Base-by-base conservation (phyloP, 2,888 invertebrate genomes). In the Plagodis pulveraria region DNA sequence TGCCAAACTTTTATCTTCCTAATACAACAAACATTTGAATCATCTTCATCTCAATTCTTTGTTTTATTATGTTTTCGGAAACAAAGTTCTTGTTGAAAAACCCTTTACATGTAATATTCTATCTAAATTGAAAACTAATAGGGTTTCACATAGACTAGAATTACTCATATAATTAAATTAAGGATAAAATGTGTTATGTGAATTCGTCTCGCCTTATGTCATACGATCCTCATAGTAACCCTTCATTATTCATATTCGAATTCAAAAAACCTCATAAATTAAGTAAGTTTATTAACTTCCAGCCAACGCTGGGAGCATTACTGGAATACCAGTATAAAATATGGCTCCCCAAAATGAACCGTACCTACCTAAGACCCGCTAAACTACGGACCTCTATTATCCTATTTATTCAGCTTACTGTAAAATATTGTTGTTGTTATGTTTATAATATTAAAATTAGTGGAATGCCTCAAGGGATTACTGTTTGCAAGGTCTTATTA, bases 381-480 rank as follows among this genome's bases (percentile, higher is more conserved):
- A 38, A 53, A 56, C 53, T 55, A 55, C 52, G 56, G 22, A 48
- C 10, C 50, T 41, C 41, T 56, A 58, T 55, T 51, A 63, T 50
- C 66, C 69, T 51, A 35, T 59, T 51, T 56, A 66, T 36, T 57
- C 58, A 46, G 51, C 50, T 67, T 68, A 64, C 49, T 66, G 57
- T 70, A 67, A 75, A 73, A 71, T 76, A 76, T 69, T 56, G 68
- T 32, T 48, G 56, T 54, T 43, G 58, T 59, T 68, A 57, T 65
- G 61, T 65, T 67, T 66, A 59, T 59, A 66, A 68, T 73, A 73
- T 72, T 70, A 70, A 69, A 69, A 67, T 56, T 73, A 73, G 70
- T 56, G 57, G 60, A 68, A 70, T 71, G 52, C 67, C 58, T 49
- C 56, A 40, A 47, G 53, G 73, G 67, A 72, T 77, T 71, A 55